Evolutionary conservation across 2,113 vertebrate species (phyloP), one percentile per base, ranked within the genome.

Genomic region (Ophiodon elongatus): DNA sequence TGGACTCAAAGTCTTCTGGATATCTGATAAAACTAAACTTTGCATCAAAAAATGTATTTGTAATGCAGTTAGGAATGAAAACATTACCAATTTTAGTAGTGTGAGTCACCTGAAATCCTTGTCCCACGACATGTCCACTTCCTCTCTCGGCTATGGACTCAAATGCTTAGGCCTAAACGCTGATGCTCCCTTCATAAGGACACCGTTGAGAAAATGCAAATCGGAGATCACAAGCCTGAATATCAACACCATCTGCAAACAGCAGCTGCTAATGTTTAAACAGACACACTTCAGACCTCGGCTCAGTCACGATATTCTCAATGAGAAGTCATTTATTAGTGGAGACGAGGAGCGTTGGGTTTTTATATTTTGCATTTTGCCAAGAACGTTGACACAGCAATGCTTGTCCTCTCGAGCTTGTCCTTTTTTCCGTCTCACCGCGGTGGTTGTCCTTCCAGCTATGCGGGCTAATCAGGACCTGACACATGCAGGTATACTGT

Each of bases 201-300:
- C 45, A 71, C 23, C 17, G 41, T 25, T 39, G 68, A 56, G 2
- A 66, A 57, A 9, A 11, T 63, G 37, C 50, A 63, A 82, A 15
- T 52, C 72, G 23, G 31, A 19, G 47, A 50, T 62, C 56, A 43
- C 6, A n/a, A 60, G 67, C 23, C 71, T 25, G 9, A 67, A 74
- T 71, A 57, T 77, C 52, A 84, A 54, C 69, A 71, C 35, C 9
- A 54, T 80, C 66, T 57, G 63, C 65, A 83, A 82, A 89, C 70
- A 76, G 35, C 17, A 21, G 56, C 67, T 23, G 17, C n/a, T 63
- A 43, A 79, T 43, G 31, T 50, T 66, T 37, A 23, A 85, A 79
- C 47, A 80, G 57, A 66, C 66, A 23, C 39, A 35, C 10, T 23
- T 29, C 45, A 67, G 43, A 41, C 35, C 35, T 63, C 11, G 21